Conservation (phyloP, 1,140 invertebrate species). For the Meloidogyne hapla region DNA sequence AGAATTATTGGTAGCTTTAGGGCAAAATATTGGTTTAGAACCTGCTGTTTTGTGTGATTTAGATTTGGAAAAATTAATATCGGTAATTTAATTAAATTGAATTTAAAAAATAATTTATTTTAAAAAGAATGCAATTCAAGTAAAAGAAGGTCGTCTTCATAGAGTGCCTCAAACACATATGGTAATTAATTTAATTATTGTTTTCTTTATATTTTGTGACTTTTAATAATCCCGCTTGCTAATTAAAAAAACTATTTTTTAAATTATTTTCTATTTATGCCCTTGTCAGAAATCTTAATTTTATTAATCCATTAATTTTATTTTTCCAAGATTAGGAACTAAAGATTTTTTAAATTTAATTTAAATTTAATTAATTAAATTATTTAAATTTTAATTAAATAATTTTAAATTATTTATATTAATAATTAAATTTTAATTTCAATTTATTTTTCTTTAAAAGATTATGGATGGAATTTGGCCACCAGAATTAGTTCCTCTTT, state of each 20-base stretch:
- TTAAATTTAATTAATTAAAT: too few species aligned
- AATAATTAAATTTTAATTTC: not conserved
- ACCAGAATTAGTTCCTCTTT: conserved; percentile 57
- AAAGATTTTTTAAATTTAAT: too few species aligned
- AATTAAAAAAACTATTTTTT: too few species aligned
- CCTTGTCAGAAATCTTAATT: too few species aligned
- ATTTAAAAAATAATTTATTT: conserved; percentile 11
- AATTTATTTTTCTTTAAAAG: not conserved
- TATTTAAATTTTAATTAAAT: too few species aligned
- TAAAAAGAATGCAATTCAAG: conserved; percentile 53
- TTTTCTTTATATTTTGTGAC: too few species aligned
- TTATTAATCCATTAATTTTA: too few species aligned
- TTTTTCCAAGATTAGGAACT: too few species aligned
- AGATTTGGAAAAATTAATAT: conserved; percentile 55
- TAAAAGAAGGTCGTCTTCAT: conserved; percentile 52
- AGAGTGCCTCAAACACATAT: conserved; percentile 59
- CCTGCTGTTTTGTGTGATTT: conserved; percentile 51
- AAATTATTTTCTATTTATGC: too few species aligned
- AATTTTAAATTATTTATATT: too few species aligned
- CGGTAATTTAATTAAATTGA: conserved; percentile 18
- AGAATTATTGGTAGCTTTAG: conserved; percentile 54
- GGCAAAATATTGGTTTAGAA: conserved; percentile 59
- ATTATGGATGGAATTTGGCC: conserved; percentile 61
- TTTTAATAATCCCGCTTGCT: too few species aligned
- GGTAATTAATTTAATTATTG: conserved; percentile 6